Base-by-base conservation (phyloP, 2,888 invertebrate species). In the Agrilus mali region DNA sequence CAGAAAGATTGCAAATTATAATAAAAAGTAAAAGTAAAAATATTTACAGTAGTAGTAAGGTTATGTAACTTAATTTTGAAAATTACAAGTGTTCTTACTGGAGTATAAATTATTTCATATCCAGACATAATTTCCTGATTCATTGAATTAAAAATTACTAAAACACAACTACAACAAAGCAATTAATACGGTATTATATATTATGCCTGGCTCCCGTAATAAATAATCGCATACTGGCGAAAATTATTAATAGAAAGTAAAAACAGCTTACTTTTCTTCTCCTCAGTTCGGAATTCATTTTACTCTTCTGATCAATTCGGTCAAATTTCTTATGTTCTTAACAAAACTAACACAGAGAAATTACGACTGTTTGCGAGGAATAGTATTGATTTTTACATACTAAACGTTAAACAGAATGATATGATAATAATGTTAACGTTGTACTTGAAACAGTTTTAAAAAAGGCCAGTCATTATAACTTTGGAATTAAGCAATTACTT, bases 201-300 rank as follows among this genome's bases (percentile, higher is more conserved):
- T 32, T 32, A 40, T 13, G 20, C 13, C 17, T 15, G 27, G 32
- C 33, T 33, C 33, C 17, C 33, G 33, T 16, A 39, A 34, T 3
- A 35, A 43, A 31, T 13, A 36, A 33, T 33, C 2, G n/a, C n/a
- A 3, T 20, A 37, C 33, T 16, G 33, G 16, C 31, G 27, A 27
- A 36, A 14, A 16, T 16, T 38, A 38, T n/a, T 10, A 27, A 27
- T 33, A 32, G n/a, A 14, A 14, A 33, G 16, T 37, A 33, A 31
- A 12, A 36, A 1, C 35, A 40, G 48, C 50, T 47, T 43, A 52
- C 52, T 45, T 52, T 52, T 7, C 52, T 45, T 38, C 52, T 45
- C 38, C 52, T 35, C 12, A 52, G 40, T 47, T 52, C 52, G 0
- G 50, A 41, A 10, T 41, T 44, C 47, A 47, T 47, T 15, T 32